Evolutionary conservation across 2,113 vertebrate genomes (phyloP), one percentile per base, ranked within the genome.

Genomic region (Lamprologus sp.): DNA sequence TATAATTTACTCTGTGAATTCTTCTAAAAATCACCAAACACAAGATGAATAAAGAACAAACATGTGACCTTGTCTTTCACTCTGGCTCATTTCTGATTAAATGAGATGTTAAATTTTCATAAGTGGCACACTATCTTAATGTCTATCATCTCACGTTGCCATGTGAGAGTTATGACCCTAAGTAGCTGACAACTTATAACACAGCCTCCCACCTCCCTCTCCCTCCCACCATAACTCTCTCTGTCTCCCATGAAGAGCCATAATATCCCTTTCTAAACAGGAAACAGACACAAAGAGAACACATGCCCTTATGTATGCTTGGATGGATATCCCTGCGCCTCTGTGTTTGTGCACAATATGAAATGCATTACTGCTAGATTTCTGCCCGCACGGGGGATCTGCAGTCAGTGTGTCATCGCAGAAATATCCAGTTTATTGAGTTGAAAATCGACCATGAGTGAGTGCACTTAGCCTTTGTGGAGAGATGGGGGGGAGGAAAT

Each of bases 191-290:
- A 90, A 87, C 60, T 85, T 90, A 89, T 73, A 90, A 85, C 82
- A 84, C 87, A 33, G 53, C 31, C 86, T 55, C 26, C 49, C 37
- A 49, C 14, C 47, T 37, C 49, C 5, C 47, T 5, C 10, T 55
- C 35, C 35, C 89, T 35, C n/a, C 49, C 14, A 15, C 21, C 7
- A 37, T 14, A 7, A 23, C 19, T 17, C 42, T 19, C 82, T 79
- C 75, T 6, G 84, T 11, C 68, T 85, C 51, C 65, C 28, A 81
- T 21, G 11, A 75, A 65, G 40, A 26, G 75, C 88, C 81, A 58
- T 81, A 70, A 79, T 87, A 84, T 89, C 82, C 85, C 73, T 87
- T 87, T 89, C 90, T 88, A 86, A 90, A 89, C 86, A 90, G 90
- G 86, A 90, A 91, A 84, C 86, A 83, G 84, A 87, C 91, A 56